These are phyloP conservation scores for Girardinichthys multiradiatus DNA, from an alignment of 2,113 vertebrate genomes.

Conservation along the genomic window DNA sequence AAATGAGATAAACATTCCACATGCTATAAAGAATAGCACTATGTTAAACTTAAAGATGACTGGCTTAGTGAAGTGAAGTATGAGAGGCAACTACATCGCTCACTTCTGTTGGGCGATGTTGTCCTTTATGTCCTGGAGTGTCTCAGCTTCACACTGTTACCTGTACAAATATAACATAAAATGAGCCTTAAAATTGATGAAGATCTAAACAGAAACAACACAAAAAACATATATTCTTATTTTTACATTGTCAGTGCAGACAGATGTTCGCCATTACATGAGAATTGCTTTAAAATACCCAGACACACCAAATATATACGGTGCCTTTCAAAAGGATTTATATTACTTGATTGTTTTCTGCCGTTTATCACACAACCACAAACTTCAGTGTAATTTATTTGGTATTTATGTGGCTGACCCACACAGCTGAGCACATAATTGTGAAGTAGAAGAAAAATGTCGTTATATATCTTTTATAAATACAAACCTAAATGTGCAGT, in stretches of 20 bases:
- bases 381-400: neutral
- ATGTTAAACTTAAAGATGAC: slow-evolving; percentile 29
- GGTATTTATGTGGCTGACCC: neutral
- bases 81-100: slow-evolving; percentile 32
- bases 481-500: too few relatives aligned
- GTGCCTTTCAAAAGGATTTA: neutral
- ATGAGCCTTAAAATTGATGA: neutral
- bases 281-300: slow-evolving; percentile 5
- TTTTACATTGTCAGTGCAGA: slow-evolving; percentile 20
- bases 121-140: slow-evolving; percentile 28
- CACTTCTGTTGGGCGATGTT: slow-evolving; percentile 49
- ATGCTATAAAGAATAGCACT: slow-evolving; percentile 6
- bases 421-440: neutral
- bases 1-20: slow-evolving; percentile 33
- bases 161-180: slow-evolving; percentile 25
- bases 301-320: neutral
- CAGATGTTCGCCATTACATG: slow-evolving; percentile 39
- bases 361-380: neutral
- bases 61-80: neutral
- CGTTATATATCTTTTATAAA: too few relatives aligned
- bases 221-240: neutral
- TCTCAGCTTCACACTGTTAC: slow-evolving; percentile 36
- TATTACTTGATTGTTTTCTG: too few relatives aligned
- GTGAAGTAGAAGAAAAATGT: too few relatives aligned
- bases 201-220: too few relatives aligned